A percentile compares a stretch with the other conserved stretches of the same genome.
phyloP scores from a whole-genome alignment of 2,888 invertebrate genomes.

The Tenthredo livida region DNA sequence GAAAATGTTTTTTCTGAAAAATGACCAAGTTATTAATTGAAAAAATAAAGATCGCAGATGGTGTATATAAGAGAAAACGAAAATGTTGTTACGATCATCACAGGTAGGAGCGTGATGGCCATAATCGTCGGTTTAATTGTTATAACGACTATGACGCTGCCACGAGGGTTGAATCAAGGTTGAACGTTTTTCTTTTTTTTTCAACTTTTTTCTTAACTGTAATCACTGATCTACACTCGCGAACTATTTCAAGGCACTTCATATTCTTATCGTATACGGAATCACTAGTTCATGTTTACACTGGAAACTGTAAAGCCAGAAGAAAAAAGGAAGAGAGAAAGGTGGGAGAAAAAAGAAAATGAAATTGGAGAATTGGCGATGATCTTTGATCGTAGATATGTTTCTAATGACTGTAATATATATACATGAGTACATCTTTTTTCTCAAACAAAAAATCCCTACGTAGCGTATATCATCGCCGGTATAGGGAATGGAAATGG shows the following conservation, averaged over 20 bases:
- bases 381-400: not conserved
- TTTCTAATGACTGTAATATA: not conserved
- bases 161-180: not conserved
- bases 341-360: not conserved
- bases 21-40: not conserved
- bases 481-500: not conserved
- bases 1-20: not conserved
- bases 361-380: not conserved
- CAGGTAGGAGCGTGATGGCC: not conserved
- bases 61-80: not conserved
- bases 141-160: not conserved
- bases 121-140: not conserved
- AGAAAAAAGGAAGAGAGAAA: not conserved
- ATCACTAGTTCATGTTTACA: not conserved
- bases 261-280: not conserved
- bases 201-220: not conserved
- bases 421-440: not conserved
- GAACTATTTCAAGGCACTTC: not conserved
- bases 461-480: not conserved
- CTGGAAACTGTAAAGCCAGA: not conserved
- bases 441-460: constrained; percentile 13
- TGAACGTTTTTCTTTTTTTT: not conserved
- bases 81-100: not conserved
- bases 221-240: not conserved
- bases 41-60: not conserved